Evolutionary conservation across 2,888 invertebrate species (phyloP), one percentile per base, ranked within the genome.

Genomic region (Xanthostigma xanthostigma): DNA sequence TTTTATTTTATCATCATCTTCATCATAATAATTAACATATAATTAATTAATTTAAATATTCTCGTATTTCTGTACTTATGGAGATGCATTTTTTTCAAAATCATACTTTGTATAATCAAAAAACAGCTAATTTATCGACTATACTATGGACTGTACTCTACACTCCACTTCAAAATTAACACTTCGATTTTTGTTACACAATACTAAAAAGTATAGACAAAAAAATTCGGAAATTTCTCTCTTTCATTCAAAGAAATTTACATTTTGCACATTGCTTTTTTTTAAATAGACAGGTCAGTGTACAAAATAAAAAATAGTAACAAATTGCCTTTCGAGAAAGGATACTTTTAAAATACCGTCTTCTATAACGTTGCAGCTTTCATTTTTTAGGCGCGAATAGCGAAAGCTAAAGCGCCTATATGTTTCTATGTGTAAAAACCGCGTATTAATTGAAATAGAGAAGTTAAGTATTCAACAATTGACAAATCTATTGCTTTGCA

Each of bases 191-290:
- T 36, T 37, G 36, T 36, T 48, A 38, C 11, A 48, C 36, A 34
- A 14, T 8, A 11, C 5, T 17, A 41, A 27, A 27, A 27, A 27
- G 13, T 35, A 36, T 13, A 36, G 36, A 35, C 33, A 44, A 51
- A 56, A 51, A 56, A 54, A 51, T 56, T 53, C 57, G 54, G 51
- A 57, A 55, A 56, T 55, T 55, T 53, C 56, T 51, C 56, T 55
- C 51, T 47, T 57, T 57, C 53, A 6, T 27, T 27, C 6, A 27
- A 27, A 46, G 46, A 46, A 40, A 49, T 37, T 40, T 44, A 37
- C 42, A 14, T 14, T 12, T 39, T 39, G 9, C 11, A 39, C 9
- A 9, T 3, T 12, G 40, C n/a, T 10, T 39, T 10, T 39, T 39
- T 39, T 39, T 39, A 11, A 11, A 11, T 14, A 39, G 12, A 39